Base-by-base conservation (phyloP, 2,797 vertebrate species). In the Lophura swinhoii region DNA sequence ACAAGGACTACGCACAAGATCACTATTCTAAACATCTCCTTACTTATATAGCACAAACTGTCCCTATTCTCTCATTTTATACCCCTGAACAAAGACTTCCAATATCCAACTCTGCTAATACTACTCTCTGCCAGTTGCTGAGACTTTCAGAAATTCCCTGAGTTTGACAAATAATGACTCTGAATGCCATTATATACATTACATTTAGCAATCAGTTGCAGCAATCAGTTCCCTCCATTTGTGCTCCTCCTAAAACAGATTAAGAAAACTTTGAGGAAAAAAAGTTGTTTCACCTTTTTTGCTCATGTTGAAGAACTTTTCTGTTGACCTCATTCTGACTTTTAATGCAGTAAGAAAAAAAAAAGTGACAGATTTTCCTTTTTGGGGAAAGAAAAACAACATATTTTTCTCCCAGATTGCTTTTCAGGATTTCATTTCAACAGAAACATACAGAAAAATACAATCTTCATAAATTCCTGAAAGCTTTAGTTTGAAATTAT, bases 351-450 rank as follows among this genome's bases (percentile, higher is more conserved):
- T 53, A 84, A 60, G 26, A 15, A 43, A 43, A 43, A 12, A 39
- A 2, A 59, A 80, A 15, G 12, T 43, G 3, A 7, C 11, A 43
- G 10, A 37, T 6, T 26, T 64, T n/a, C 3, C 9, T n/a, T 23
- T 31, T n/a, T 33, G 31, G 3, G 2, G 18, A 49, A 11, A 24
- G 10, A 70, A 10, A 18, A 23, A 39, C 4, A n/a, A 56, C 18
- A 33, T 26, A n/a, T 39, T n/a, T 4, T 0, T 1, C 4, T 4
- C 2, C 2, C 1, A 5, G 33, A 7, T 7, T 71, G 12, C 43
- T 81, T 68, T 51, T 35, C 12, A 31, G 28, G 7, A 21, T 33
- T 53, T 60, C 1, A 21, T 67, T 82, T 79, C n/a, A 67, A 37
- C 39, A 67, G 39, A 78, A 92, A 51, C 10, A 49, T 12, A 66